A percentile compares a stretch with the other conserved stretches of the same genome.
These are phyloP conservation scores for Symphodus melops DNA, from an alignment of 2,113 vertebrate species.

Conservation along the genomic window DNA sequence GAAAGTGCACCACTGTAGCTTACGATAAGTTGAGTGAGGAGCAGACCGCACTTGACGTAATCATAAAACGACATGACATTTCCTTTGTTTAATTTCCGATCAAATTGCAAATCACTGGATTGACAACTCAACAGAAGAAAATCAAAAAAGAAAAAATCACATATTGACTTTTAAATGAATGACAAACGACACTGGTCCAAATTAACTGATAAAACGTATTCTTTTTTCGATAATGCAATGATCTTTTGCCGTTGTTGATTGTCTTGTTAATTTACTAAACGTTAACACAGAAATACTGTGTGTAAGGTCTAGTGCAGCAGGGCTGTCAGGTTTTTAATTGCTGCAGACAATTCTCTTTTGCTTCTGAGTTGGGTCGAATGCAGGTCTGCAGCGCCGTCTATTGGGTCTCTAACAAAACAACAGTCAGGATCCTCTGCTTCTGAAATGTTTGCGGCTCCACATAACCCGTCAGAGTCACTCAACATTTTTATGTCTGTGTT, in stretches of 20 bases:
- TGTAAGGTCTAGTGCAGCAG: constrained; percentile 13
- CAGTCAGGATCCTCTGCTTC: not conserved
- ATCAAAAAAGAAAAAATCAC: no score
- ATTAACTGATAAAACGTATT: not conserved
- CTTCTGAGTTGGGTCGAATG: constrained; percentile 5
- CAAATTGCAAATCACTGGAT: not conserved
- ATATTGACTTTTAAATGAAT: no score
- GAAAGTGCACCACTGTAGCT: constrained; percentile 12
- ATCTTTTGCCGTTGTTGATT: not conserved
- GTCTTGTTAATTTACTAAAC: not conserved
- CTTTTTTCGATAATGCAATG: no score
- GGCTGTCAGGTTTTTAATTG: constrained; percentile 22
- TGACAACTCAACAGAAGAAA: not conserved
- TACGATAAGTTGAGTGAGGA: not conserved
- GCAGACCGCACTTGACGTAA: not conserved
- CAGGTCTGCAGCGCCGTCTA: constrained; percentile 78
- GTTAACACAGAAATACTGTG: not conserved
- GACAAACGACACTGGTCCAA: no score
- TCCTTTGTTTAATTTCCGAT: not conserved
- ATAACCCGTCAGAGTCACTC: not conserved
- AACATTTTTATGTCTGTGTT: not conserved
- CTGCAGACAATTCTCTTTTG: not conserved
- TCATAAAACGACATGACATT: not conserved
- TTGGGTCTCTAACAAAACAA: constrained; percentile 16
- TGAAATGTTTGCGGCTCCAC: constrained; percentile 20